Base-by-base conservation (phyloP, 1,140 invertebrate genomes). In the Drosophila rufa region DNA sequence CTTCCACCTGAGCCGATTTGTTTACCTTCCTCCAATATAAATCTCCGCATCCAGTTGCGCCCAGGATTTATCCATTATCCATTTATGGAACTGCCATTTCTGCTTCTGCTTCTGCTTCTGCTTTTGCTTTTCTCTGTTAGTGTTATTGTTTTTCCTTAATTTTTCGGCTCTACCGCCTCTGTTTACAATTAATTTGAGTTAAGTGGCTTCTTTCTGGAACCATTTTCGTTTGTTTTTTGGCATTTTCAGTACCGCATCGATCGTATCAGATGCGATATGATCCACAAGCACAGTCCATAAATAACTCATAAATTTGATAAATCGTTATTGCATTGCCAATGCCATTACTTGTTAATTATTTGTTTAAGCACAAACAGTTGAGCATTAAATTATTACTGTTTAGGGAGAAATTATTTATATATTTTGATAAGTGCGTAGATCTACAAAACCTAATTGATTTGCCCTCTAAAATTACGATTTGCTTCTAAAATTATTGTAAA, bases 111-210 rank as follows among this genome's bases (percentile, higher is more conserved):
- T 25, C 27, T 33, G 51, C 36, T 11, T 43, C 27, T 36, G 53
- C 27, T 38, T 38, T 12, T 38, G 17, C 17, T 51, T 65, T 75
- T 47, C 11, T 64, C 55, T 66, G 68, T 15, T 17, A 8, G 25
- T 48, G 58, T 25, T n/a, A 33, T 71, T 76, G 71, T 67, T 80
- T 83, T 67, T 84, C 76, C 46, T 55, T 40, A 9, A 62, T 53
- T 62, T 30, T 62, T 61, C 15, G 57, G 47, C n/a, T 55, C 19
- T 42, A 11, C 65, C 38, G 66, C 53, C 51, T 43, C 58, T 87
- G 84, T 87, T 87, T 89, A 87, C 65, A 89, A 89, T 89, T 87
- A 68, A 84, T 89, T 90, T 80, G 77, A 80, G 69, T 89, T 82
- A 86, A 85, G 60, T 80, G 74, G 61, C 60, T 70, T 27, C 48